These are phyloP conservation scores for Drosophila nebulosa DNA, from an alignment of 1,140 invertebrate species.

Conservation along the genomic window DNA sequence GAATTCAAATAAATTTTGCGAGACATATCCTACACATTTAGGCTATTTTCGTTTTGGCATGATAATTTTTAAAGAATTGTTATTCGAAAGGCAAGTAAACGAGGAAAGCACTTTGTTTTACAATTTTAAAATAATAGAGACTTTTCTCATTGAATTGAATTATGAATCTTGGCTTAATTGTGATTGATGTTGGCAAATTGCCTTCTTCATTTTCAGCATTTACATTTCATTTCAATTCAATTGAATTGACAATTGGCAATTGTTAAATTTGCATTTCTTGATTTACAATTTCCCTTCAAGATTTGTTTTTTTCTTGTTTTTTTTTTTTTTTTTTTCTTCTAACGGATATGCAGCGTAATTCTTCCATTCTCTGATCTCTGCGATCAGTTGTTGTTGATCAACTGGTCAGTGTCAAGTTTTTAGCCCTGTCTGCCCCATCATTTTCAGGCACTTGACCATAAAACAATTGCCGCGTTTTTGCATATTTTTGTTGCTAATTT, in stretches of 20 bases:
- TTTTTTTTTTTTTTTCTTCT: not conserved
- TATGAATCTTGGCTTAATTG: not conserved
- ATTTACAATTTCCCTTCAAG: slow-evolving; percentile 72
- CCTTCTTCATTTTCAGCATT: slow-evolving; percentile 22
- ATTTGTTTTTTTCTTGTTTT: slow-evolving; percentile 2
- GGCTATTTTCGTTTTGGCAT: too few relatives aligned
- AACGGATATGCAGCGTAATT: slow-evolving; percentile 75
- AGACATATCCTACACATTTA: too few relatives aligned
- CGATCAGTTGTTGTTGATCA: slow-evolving; percentile 33
- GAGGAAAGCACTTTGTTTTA: too few relatives aligned
- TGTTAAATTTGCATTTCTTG: slow-evolving; percentile 63
- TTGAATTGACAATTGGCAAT: slow-evolving; percentile 25
- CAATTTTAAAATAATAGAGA: too few relatives aligned
- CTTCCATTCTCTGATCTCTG: slow-evolving; percentile 45
- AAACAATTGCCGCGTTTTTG: slow-evolving; percentile 58
- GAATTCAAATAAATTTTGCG: too few relatives aligned
- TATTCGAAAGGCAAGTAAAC: too few relatives aligned
- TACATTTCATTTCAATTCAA: slow-evolving; percentile 16
- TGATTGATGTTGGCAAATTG: slow-evolving; percentile 38
- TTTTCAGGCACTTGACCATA: slow-evolving; percentile 74
- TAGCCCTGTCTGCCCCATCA: slow-evolving; percentile 53
- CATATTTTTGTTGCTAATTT: slow-evolving; percentile 26
- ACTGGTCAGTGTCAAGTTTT: slow-evolving; percentile 81
- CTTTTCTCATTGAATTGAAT: not conserved
- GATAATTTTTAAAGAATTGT: too few relatives aligned